phyloP scores from a whole-genome alignment of 2,113 vertebrate genomes.

The Oncorhynchus kisutch region DNA sequence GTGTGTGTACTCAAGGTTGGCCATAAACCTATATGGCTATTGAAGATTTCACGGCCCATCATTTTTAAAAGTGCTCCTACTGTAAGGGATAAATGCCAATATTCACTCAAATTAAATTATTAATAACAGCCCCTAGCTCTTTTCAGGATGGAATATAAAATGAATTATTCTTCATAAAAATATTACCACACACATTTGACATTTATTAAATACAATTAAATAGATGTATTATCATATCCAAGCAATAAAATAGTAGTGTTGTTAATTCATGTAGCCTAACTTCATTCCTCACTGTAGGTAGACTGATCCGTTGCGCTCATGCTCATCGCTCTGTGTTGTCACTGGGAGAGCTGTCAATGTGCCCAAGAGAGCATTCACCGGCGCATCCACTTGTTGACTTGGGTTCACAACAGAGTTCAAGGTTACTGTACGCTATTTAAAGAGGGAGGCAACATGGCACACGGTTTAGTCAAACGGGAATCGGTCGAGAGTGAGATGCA shows the following conservation, averaged over 20 bases:
- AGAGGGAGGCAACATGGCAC: conserved; percentile 68
- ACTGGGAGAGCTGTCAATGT: not conserved
- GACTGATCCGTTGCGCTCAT: not conserved
- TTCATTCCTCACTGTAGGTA: not conserved
- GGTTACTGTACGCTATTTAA: conserved; percentile 63
- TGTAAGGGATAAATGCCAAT: not conserved
- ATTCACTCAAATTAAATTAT: no score
- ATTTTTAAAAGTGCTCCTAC: not conserved
- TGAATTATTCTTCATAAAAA: not conserved
- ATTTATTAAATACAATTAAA: not conserved
- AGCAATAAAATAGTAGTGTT: not conserved
- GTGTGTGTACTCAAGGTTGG: not conserved
- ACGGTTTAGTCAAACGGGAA: conserved; percentile 63
- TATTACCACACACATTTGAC: not conserved
- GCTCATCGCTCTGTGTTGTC: not conserved
- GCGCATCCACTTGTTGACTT: conserved; percentile 64
- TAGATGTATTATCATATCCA: not conserved
- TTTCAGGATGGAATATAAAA: not conserved
- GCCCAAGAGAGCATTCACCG: conserved; percentile 7
- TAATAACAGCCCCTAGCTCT: not conserved
- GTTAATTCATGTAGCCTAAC: not conserved
- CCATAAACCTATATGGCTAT: not conserved
- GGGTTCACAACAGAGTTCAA: conserved; percentile 41
- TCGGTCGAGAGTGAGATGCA: conserved; percentile 73
- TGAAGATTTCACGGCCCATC: conserved; percentile 19